Percentiles rank a stretch among this genome's conserved stretches.
These are phyloP conservation scores for Dichetophora obliterata DNA, from an alignment of 2,888 invertebrate genomes.

Conservation along the genomic window DNA sequence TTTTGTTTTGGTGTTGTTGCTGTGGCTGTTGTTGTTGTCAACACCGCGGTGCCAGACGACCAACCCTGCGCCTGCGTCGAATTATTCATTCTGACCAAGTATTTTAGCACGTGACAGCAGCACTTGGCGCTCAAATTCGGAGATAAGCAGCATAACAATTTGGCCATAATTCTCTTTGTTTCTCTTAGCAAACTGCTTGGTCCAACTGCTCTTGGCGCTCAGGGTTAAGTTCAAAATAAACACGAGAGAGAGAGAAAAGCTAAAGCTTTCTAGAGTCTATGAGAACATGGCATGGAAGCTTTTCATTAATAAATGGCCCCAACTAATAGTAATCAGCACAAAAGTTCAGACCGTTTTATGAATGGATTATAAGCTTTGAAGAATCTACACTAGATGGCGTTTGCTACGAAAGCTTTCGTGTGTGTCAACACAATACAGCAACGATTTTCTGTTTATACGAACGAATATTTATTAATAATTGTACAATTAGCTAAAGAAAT, in stretches of 20 bases:
- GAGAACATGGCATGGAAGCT: neutral
- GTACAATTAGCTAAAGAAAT: no score
- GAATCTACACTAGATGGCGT: constrained; percentile 30
- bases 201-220: neutral
- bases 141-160: neutral
- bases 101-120: constrained; percentile 35
- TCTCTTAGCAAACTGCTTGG: neutral
- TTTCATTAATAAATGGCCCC: constrained; percentile 27
- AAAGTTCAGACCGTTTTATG: constrained; percentile 25
- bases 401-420: constrained; percentile 5
- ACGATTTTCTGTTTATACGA: neutral
- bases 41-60: neutral
- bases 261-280: neutral
- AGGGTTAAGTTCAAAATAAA: no score
- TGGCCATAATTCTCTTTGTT: neutral
- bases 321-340: neutral
- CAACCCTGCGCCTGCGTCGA: constrained; percentile 21
- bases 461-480: no score
- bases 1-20: constrained; percentile 22
- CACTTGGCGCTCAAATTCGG: neutral
- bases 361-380: constrained; percentile 19
- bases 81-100: constrained; percentile 16
- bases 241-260: neutral
- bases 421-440: neutral
- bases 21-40: constrained; percentile 31